phyloP scores from a whole-genome alignment of 2,113 vertebrate genomes.

The Thamnaconus septentrionalis region DNA sequence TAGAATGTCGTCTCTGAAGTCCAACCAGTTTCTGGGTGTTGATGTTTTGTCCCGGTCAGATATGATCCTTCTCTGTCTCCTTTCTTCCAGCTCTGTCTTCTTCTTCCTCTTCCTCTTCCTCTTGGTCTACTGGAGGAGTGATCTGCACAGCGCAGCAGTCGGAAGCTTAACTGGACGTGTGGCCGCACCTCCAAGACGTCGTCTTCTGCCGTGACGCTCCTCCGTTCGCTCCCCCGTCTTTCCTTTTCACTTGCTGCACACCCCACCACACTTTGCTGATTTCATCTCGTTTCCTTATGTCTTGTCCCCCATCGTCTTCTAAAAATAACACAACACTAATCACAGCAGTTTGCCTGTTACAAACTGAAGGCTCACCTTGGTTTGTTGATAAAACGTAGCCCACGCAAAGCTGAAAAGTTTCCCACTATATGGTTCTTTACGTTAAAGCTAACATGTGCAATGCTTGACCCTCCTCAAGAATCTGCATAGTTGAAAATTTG shows the following conservation, averaged over 20 bases:
- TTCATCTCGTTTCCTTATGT: conserved; percentile 67
- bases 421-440: no score
- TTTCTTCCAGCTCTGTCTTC: background rate
- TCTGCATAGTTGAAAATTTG: no score
- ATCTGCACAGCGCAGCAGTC: conserved; percentile 20
- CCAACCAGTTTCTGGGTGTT: no score
- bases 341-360: conserved; percentile 54
- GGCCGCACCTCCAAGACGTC: conserved; percentile 28
- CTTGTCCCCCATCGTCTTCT: conserved; percentile 52
- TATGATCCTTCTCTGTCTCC: no score
- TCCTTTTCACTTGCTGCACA: conserved; percentile 54
- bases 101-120: conserved; percentile 8
- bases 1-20: no score
- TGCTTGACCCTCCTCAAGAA: no score
- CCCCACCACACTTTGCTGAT: conserved; percentile 46
- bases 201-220: conserved; percentile 38
- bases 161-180: conserved; percentile 45
- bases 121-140: conserved; percentile 3
- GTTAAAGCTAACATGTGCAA: no score
- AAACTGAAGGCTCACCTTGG: conserved; percentile 27
- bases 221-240: conserved; percentile 43
- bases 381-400: conserved; percentile 11
- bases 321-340: conserved; percentile 72
- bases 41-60: no score
- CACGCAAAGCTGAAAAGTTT: background rate